Evolutionary conservation across 2,113 vertebrate genomes (phyloP), one percentile per base, ranked within the genome.

Genomic region (Rhinolophus sinicus): DNA sequence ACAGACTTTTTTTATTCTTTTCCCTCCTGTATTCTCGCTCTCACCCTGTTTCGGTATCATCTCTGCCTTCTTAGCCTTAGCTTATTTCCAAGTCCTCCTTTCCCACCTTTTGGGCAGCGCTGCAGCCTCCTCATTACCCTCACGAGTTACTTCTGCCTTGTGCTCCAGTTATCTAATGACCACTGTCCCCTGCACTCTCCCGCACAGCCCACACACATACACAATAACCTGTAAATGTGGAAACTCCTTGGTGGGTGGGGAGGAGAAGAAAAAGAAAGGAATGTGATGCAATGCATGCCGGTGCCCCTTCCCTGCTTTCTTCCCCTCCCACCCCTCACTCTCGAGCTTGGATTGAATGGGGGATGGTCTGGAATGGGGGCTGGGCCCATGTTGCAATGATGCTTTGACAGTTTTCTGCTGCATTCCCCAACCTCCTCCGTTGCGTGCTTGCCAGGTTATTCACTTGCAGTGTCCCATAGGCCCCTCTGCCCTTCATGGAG

Each of bases 11-110:
- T 80, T 88, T 93, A 93, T 80, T 97, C 96, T 98, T 97, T 98
- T 95, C 97, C 94, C 97, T 98, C 97, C 98, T 98, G 93, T 98
- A 97, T 98, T 98, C 98, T 98, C 70, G 33, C 97, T 98, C 98
- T 98, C 98, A 98, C 98, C 97, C 98, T 98, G 98, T 99, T 98
- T 98, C 30, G 13, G 98, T 98, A 93, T 98, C 98, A 98, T 98
- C 98, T 98, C 97, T 98, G 98, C 98, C 95, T 98, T 98, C 97
- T 96, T 97, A 97, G 98, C 86, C 87, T 89, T 89, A 98, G 97
- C 97, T 98, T 97, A 95, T 90, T 97, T 97, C 94, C 77, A 85
- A 97, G 94, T 98, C 97, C 96, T 98, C 94, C 97, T 98, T 98
- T 97, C 97, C 94, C 98, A 92, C 97, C 92, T 95, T 97, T 97